phyloP scores from a whole-genome alignment of 2,888 invertebrate species.

The Gymnocheta viridis region DNA sequence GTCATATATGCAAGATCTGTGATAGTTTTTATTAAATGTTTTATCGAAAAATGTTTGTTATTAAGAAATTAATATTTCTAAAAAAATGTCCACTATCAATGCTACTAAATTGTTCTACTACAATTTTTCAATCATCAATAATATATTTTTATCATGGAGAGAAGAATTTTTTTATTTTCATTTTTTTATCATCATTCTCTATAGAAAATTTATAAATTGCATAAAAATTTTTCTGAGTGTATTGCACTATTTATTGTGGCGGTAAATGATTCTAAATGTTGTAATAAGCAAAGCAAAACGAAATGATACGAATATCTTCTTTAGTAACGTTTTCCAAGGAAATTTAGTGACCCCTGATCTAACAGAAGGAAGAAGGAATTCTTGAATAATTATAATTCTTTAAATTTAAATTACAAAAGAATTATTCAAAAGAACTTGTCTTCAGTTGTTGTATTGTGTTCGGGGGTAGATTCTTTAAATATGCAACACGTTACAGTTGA shows the following conservation, averaged over 20 bases:
- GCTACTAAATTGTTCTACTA: too few relatives aligned
- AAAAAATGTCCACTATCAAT: too few relatives aligned
- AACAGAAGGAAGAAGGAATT: constrained; percentile 4
- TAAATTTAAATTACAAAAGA: constrained; percentile 8
- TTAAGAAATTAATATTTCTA: too few relatives aligned
- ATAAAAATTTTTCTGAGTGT: neutral
- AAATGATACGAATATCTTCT: constrained; percentile 5
- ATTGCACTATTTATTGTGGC: neutral
- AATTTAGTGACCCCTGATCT: constrained; percentile 2
- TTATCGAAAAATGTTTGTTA: too few relatives aligned
- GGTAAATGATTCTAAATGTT: constrained; percentile 32
- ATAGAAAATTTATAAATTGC: too few relatives aligned
- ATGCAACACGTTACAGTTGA: constrained; percentile 58
- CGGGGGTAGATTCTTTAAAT: constrained; percentile 22
- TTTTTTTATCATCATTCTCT: too few relatives aligned
- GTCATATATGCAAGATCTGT: too few relatives aligned
- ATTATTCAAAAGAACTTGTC: neutral
- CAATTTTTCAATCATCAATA: too few relatives aligned
- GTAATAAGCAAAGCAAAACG: neutral
- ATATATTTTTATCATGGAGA: too few relatives aligned
- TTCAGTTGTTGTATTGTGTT: neutral
- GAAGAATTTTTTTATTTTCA: too few relatives aligned
- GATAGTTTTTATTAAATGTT: too few relatives aligned
- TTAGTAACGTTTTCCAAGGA: neutral
- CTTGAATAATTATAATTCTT: neutral